Percentiles rank a stretch among this genome's conserved stretches.
phyloP scores from a whole-genome alignment of 2,797 vertebrate genomes.

The Chloroceryle inda region DNA sequence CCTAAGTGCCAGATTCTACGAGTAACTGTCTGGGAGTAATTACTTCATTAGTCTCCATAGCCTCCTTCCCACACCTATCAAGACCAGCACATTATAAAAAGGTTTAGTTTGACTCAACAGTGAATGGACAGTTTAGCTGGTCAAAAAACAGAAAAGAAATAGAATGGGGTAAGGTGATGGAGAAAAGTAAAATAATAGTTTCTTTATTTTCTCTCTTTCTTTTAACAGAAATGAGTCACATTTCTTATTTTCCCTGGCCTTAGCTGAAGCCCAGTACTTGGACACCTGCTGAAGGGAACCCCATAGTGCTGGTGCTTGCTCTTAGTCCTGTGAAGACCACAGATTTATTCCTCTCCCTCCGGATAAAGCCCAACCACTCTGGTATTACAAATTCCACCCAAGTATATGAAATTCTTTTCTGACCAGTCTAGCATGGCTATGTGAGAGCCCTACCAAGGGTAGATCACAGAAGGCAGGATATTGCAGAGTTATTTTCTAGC shows the following conservation, averaged over 20 bases:
- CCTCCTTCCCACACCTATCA: not conserved
- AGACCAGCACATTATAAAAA: not conserved
- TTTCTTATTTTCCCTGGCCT: not conserved
- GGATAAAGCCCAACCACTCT: not conserved
- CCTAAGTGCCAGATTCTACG: not conserved
- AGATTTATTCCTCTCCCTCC: no score
- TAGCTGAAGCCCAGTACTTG: not conserved
- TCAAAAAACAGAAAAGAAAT: not conserved
- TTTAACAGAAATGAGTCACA: not conserved
- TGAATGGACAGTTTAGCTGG: not conserved
- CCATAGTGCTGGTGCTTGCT: not conserved
- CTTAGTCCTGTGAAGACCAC: not conserved
- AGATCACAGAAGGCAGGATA: not conserved
- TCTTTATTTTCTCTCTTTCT: not conserved
- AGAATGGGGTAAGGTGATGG: not conserved
- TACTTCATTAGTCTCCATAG: not conserved
- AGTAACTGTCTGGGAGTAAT: not conserved
- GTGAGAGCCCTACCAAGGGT: not conserved
- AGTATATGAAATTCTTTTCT: not conserved
- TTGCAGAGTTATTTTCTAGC: not conserved
- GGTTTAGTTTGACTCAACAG: not conserved
- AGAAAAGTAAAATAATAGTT: not conserved
- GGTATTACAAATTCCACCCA: not conserved
- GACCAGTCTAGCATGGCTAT: not conserved
- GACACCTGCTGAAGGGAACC: not conserved